These are phyloP conservation scores for Scalopus aquaticus DNA, from an alignment of 2,113 vertebrate species.

Conservation along the genomic window DNA sequence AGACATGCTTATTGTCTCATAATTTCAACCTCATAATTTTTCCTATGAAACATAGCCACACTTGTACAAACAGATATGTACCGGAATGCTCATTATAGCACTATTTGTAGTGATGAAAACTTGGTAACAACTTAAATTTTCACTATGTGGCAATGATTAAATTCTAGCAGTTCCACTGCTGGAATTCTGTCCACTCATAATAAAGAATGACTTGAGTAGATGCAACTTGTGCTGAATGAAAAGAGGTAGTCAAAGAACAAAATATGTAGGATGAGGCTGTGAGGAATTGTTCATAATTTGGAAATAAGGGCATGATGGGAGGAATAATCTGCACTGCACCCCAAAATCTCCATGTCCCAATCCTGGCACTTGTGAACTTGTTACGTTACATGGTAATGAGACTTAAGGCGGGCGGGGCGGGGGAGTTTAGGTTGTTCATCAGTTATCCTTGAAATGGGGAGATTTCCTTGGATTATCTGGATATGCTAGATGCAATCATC, in stretches of 20 bases:
- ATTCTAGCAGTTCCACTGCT: neutral
- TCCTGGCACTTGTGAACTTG: neutral
- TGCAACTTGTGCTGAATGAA: neutral
- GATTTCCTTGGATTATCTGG: neutral
- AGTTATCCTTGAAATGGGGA: neutral
- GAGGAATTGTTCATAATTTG: conserved; percentile 37
- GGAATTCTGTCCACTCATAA: neutral
- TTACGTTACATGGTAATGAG: neutral
- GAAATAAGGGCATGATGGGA: neutral
- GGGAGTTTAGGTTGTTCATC: neutral
- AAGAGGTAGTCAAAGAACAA: conserved; percentile 1
- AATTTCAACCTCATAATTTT: conserved; percentile 42
- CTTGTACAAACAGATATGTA: neutral
- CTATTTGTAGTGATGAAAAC: neutral
- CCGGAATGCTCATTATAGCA: neutral
- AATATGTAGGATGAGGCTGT: neutral
- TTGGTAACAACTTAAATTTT: conserved; percentile 10
- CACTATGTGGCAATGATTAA: conserved; percentile 7
- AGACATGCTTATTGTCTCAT: neutral
- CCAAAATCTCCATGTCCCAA: neutral
- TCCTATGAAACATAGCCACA: neutral
- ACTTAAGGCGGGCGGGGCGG: neutral
- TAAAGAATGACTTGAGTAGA: neutral
- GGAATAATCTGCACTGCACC: neutral
- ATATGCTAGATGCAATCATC: neutral